These are phyloP conservation scores for Ips nitidus DNA, from an alignment of 1,140 invertebrate species.

Conservation along the genomic window DNA sequence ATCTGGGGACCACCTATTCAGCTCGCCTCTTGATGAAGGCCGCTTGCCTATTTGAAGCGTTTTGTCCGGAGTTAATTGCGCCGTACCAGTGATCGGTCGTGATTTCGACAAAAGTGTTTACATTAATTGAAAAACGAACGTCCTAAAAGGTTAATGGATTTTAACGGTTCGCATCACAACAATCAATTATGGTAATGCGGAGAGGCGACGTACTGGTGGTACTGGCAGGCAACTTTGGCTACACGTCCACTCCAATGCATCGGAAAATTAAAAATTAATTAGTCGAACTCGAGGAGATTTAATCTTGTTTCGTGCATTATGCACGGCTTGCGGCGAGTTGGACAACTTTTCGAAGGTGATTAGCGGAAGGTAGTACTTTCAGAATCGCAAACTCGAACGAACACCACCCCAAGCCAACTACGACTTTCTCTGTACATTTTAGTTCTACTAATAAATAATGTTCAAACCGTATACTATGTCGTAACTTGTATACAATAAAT, in stretches of 20 bases:
- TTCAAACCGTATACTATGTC: background rate
- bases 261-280: slow-evolving; percentile 13
- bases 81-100: slow-evolving; percentile 5
- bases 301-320: slow-evolving; percentile 6
- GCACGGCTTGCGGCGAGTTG: background rate
- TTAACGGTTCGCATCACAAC: slow-evolving; percentile 23
- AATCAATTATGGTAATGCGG: slow-evolving; percentile 27
- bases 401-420: no score
- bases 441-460: background rate
- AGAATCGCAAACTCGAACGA: background rate
- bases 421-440: no score
- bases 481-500: background rate
- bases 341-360: slow-evolving; percentile 4
- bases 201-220: slow-evolving; percentile 9
- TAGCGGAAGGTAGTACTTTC: background rate
- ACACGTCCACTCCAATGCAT: slow-evolving; percentile 2
- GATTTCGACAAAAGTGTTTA: slow-evolving; percentile 6
- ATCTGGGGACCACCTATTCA: slow-evolving; percentile 26
- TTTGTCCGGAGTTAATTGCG: slow-evolving; percentile 1
- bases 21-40: background rate
- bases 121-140: slow-evolving; percentile 24
- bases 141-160: slow-evolving; percentile 26
- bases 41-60: background rate
- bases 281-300: slow-evolving; percentile 1
- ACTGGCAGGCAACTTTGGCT: slow-evolving; percentile 12